Base-by-base conservation (phyloP, 2,888 invertebrate species). In the Nomada flava region DNA sequence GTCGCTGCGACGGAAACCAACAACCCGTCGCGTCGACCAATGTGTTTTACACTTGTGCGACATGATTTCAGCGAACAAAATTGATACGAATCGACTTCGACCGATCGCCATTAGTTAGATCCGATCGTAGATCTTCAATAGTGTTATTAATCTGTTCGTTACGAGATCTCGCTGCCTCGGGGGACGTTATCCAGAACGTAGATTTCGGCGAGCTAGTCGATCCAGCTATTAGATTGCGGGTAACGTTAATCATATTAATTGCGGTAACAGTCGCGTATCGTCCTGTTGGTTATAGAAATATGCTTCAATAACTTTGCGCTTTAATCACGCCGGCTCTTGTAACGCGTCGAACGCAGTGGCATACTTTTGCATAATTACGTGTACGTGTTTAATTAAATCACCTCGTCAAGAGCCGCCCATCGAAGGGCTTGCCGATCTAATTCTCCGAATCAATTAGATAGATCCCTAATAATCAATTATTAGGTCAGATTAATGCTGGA, bases 301-400 rank as follows among this genome's bases (percentile, higher is more conserved):
- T 82, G 82, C 82, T 62, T 62, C 76, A 63, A 83, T 83, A 83
- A 83, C 69, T 82, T 74, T 11, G 59, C 60, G 74, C 82, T 83
- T 83, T 78, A 83, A 83, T 83, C 68, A 82, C 78, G 71, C 13
- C 9, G 44, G 50, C 42, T 55, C 59, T 71, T 71, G 78, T 44
- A 74, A 71, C 68, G 69, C 68, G 50, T 72, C 75, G 63, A 20
- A 70, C 62, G 20, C 55, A 26, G 52, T 18, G 18, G 23, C 68
- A 55, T 69, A 13, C 59, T 50, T 44, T 52, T 59, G 83, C 75
- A 70, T 79, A 84, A 84, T 84, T 84, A 76, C 76, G 23, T 68
- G 74, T 72, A 26, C 52, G 75, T 62, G 77, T 83, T 80, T 83
- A 83, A 84, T 84, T 84, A 80, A 84, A 84, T 83, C 77, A 78